Base-by-base conservation (phyloP, 2,888 invertebrate genomes). In the Zaprionus bogoriensis region DNA sequence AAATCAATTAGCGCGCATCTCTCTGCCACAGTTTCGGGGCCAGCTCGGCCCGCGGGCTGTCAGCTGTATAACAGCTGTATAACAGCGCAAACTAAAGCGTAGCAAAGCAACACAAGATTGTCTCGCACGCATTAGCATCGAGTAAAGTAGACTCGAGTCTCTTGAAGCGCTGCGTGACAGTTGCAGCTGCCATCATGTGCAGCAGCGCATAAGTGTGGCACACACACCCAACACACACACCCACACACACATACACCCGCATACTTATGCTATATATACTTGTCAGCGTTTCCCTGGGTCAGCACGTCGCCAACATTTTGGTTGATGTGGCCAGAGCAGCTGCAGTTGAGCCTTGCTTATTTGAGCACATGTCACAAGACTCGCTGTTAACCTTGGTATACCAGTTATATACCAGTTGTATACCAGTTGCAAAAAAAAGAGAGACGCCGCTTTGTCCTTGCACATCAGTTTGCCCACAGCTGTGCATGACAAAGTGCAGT, bases 1-100 rank as follows among this genome's bases (percentile, higher is more conserved):
- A 73, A 78, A 80, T 85, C 80, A 80, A 85, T 80, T 80, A 85
- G 85, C 72, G 79, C 58, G 39, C 64, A 58, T 71, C 71, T 60
- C 47, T 66, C 58, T 41, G n/a, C 6, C 41, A 22, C 20, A 79
- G n/a, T n/a, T n/a, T 67, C 55, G 66, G 67, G 74, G 67, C 67
- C 74, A 74, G 14, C 42, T 28, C 23, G 10, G 23, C 48, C 52
- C 5, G 41, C 48, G 27, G 17, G 10, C 28, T n/a, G n/a, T n/a
- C n/a, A n/a, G n/a, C n/a, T n/a, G n/a, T n/a, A n/a, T n/a, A n/a
- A n/a, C n/a, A 28, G 32, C 12, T n/a, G n/a, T n/a, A n/a, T 4
- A 22, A 36, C 17, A 32, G 25, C 19, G 47, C 6, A 12, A 19
- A 9, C 4, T 42, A 54, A 52, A 19, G 14, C 19, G 12, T 39